Percentiles rank a stretch among this genome's conserved stretches.
These are phyloP conservation scores for Andrena dorsata DNA, from an alignment of 2,888 invertebrate species.

Conservation along the genomic window DNA sequence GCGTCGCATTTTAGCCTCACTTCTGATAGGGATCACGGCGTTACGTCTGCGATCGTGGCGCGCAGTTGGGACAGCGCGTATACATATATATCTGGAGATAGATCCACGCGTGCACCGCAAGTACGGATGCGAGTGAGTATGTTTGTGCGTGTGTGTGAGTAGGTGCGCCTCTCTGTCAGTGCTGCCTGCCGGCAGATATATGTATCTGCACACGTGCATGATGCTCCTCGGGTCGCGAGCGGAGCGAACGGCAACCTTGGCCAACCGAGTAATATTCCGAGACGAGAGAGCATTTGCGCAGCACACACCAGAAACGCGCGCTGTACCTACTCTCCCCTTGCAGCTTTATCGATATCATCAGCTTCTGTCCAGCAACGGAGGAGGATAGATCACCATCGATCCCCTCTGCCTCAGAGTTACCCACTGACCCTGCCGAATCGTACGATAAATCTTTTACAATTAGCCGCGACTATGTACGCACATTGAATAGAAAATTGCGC, in stretches of 20 bases:
- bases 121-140: not conserved
- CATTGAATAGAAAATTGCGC: slow-evolving; percentile 1
- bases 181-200: not conserved
- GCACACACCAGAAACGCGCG: slow-evolving; percentile 23
- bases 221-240: slow-evolving; percentile 52
- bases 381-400: slow-evolving; percentile 29
- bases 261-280: slow-evolving; percentile 70
- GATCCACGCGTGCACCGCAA: slow-evolving; percentile 22
- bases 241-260: slow-evolving; percentile 67
- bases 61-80: too few species aligned
- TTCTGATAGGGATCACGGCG: too few species aligned
- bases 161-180: not conserved
- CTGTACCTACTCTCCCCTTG: too few species aligned
- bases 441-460: too few species aligned
- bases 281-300: slow-evolving; percentile 67
- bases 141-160: not conserved
- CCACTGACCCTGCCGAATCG: too few species aligned
- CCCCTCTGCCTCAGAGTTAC: not conserved
- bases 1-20: too few species aligned
- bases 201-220: slow-evolving; percentile 43
- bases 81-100: not conserved
- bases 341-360: too few species aligned
- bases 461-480: too few species aligned
- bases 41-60: too few species aligned
- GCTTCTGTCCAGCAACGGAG: slow-evolving; percentile 6